Conservation (phyloP, 2,113 vertebrate genomes). For the Psophia crepitans region DNA sequence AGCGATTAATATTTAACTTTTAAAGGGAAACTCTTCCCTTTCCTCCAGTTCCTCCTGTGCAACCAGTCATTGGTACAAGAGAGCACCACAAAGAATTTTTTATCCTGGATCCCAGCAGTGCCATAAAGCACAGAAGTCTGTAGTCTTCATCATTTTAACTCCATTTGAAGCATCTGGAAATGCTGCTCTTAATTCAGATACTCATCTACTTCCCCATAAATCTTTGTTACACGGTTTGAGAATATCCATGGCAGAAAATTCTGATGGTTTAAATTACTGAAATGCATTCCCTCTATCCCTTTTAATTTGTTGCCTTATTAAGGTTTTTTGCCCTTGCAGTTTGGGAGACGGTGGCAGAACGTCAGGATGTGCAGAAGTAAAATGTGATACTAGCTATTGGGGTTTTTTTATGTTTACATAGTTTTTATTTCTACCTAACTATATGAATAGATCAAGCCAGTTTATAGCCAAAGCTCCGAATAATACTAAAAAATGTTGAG, state of each 20-base stretch:
- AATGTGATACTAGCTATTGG: neutral
- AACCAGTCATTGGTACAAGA: neutral
- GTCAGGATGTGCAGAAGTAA: neutral
- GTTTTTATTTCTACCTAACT: neutral
- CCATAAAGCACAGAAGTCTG: neutral
- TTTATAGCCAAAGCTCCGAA: neutral
- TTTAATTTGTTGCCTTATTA: neutral
- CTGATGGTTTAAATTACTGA: neutral
- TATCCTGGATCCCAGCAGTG: neutral
- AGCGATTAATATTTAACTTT: neutral
- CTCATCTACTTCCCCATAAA: neutral
- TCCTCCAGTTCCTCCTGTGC: neutral
- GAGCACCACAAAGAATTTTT: neutral
- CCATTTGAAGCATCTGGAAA: neutral
- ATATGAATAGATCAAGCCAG: neutral
- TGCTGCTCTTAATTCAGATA: neutral
- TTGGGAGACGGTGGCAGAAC: neutral
- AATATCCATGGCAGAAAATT: neutral
- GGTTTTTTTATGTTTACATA: neutral
- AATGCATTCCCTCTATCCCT: neutral
- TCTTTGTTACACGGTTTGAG: accelerated
- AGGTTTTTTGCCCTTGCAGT: neutral
- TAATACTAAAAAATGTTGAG: neutral
- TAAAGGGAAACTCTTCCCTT: neutral
- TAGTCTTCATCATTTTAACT: neutral